Conservation (phyloP, 2,888 invertebrate genomes). For the Drosophila barbarae region DNA sequence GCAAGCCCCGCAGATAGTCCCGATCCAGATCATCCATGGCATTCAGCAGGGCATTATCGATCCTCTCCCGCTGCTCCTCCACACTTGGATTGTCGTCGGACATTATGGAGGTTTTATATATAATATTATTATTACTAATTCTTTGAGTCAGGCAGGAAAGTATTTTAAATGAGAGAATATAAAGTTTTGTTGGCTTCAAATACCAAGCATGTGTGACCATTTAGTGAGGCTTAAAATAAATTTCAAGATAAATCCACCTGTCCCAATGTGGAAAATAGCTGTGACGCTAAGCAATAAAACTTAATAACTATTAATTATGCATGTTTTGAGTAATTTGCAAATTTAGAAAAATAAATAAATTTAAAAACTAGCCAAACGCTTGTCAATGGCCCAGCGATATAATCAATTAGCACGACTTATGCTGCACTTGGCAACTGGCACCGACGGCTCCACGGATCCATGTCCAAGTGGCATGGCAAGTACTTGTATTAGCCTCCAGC, state of each 20-base stretch:
- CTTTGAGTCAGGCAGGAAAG: background rate
- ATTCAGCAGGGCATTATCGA: constrained; percentile 89
- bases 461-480: constrained; percentile 44
- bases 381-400: constrained; percentile 66
- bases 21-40: constrained; percentile 90
- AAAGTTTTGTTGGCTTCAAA: background rate
- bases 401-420: constrained; percentile 74
- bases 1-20: constrained; percentile 88
- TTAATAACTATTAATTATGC: constrained; percentile 72
- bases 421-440: constrained; percentile 61
- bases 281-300: constrained; percentile 41
- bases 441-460: constrained; percentile 32
- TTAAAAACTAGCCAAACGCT: constrained; percentile 43
- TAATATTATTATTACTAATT: no score
- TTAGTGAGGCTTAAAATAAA: background rate
- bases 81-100: constrained; percentile 76
- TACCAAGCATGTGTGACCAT: background rate
- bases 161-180: background rate
- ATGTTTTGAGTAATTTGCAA: constrained; percentile 62
- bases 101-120: constrained; percentile 2
- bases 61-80: constrained; percentile 86
- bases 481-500: constrained; percentile 52
- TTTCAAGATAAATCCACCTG: background rate
- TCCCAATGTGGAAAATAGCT: background rate
- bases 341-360: constrained; percentile 34